Conservation (phyloP, 2,888 invertebrate genomes). For the Idaea aversata region DNA sequence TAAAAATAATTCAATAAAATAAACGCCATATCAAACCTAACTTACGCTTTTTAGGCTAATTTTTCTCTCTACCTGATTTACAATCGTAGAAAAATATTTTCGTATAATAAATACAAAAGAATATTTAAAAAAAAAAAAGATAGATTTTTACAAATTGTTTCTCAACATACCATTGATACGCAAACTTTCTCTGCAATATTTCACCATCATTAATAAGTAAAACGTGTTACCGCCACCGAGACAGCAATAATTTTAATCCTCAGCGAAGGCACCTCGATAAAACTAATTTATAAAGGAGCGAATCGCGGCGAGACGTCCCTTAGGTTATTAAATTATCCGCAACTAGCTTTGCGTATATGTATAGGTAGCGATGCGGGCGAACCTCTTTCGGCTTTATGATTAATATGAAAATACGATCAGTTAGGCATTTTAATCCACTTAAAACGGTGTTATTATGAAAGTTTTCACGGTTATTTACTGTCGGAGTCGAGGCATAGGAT, state of each 20-base stretch:
- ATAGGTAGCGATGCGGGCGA: conserved; percentile 29
- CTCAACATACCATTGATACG: not conserved
- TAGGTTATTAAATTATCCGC: conserved; percentile 62
- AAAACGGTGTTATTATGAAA: conserved; percentile 67
- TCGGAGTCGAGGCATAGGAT: conserved; percentile 29
- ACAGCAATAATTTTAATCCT: conserved; percentile 57
- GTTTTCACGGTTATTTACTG: conserved; percentile 66
- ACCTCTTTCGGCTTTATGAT: conserved; percentile 55
- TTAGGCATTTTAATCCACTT: conserved; percentile 65
- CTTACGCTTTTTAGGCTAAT: no score
- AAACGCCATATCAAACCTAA: no score
- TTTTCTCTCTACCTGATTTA: no score
- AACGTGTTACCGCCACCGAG: conserved; percentile 34
- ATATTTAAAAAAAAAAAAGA: no score
- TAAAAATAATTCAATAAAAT: not conserved
- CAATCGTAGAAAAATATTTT: no score
- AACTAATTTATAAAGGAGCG: conserved; percentile 62
- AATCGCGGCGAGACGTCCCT: conserved; percentile 55
- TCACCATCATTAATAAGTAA: not conserved
- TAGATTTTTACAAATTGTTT: no score
- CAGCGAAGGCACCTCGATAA: conserved; percentile 54
- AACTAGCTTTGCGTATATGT: conserved; percentile 25
- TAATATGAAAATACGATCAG: conserved; percentile 61
- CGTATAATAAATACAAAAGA: no score
- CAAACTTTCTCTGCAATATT: not conserved